Conservation (phyloP, 2,797 vertebrate genomes). For the Sphenodon punctatus region DNA sequence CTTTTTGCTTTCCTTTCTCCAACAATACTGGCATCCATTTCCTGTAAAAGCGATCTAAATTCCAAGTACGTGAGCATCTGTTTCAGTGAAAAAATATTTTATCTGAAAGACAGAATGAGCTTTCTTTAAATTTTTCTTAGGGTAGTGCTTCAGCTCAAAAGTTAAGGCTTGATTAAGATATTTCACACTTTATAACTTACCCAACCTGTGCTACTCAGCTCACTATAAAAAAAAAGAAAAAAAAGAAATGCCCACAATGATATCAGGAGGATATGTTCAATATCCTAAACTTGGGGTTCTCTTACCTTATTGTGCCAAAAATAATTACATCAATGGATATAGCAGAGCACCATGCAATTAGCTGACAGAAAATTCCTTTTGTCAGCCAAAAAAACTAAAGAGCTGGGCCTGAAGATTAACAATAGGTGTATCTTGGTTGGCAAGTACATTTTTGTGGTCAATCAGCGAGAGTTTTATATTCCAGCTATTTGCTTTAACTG, state of each 20-base stretch:
- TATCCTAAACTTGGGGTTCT: neutral
- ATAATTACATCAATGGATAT: neutral
- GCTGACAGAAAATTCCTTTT: neutral
- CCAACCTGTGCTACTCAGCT: accelerated
- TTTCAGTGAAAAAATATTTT: neutral
- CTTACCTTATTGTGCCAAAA: neutral
- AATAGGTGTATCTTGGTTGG: neutral
- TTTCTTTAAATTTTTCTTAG: neutral
- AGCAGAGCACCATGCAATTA: accelerated
- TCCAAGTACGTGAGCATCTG: neutral
- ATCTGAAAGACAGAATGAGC: neutral
- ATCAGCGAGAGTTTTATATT: neutral
- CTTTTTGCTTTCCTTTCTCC: neutral
- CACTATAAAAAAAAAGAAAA: too few species aligned
- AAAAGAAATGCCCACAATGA: accelerated
- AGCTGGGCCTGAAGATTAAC: accelerated
- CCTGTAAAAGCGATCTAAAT: neutral
- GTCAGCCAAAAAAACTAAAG: neutral
- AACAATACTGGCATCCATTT: neutral
- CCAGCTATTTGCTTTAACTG: neutral
- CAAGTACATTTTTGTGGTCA: neutral
- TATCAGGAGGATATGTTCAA: neutral
- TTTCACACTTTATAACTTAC: neutral
- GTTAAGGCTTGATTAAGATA: neutral
- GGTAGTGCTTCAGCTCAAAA: neutral